A percentile compares a stretch with the other conserved stretches of the same genome.
phyloP scores from a whole-genome alignment of 2,888 invertebrate genomes.

The Trisateles emortualis region DNA sequence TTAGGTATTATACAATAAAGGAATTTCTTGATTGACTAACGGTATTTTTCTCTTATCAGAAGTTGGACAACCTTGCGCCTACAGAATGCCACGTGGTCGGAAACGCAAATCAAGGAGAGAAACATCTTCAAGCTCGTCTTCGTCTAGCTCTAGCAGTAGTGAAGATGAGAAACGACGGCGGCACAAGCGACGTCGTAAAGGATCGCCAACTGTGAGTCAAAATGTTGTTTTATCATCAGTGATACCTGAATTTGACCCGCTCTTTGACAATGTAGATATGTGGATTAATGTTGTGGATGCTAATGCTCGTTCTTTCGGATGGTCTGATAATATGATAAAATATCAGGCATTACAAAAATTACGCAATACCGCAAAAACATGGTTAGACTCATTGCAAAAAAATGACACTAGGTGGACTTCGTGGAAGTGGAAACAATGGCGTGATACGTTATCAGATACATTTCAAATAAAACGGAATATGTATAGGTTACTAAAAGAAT shows the following conservation, averaged over 20 bases:
- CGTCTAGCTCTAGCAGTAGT: neutral
- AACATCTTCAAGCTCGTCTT: neutral
- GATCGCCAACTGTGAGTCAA: constrained; percentile 23
- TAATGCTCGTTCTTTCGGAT: constrained; percentile 5
- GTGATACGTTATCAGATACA: constrained; percentile 14
- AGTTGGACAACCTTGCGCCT: neutral
- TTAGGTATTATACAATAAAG: no score
- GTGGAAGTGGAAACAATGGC: constrained; percentile 32
- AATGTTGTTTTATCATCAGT: constrained; percentile 33
- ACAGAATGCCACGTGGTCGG: constrained; percentile 2
- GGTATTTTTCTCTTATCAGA: neutral
- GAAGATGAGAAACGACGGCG: neutral
- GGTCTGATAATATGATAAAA: constrained; percentile 7
- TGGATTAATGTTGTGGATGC: constrained; percentile 30
- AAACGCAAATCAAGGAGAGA: neutral
- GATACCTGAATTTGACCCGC: constrained; percentile 43
- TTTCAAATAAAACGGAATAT: constrained; percentile 22
- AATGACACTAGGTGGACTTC: constrained; percentile 18
- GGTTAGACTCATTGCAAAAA: constrained; percentile 8
- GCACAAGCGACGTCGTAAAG: neutral
- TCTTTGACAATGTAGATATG: constrained; percentile 31
- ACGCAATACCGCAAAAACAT: constrained; percentile 5
- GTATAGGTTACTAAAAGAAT: constrained; percentile 1
- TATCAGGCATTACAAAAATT: constrained; percentile 9
- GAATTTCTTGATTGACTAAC: no score